Base-by-base conservation (phyloP, 1,140 invertebrate species). In the Drosophila pruinosa region DNA sequence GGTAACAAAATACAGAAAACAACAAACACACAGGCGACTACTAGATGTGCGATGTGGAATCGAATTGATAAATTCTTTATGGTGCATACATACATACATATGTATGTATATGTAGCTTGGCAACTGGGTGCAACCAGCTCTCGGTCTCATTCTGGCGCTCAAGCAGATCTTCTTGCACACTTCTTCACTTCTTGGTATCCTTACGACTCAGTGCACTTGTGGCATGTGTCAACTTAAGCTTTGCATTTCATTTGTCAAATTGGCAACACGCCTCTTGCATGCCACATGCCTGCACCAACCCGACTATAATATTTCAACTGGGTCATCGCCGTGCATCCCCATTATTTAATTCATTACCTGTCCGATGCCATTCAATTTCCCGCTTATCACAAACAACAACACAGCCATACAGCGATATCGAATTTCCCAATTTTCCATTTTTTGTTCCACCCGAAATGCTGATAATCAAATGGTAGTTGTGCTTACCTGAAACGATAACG, bases 191-290 rank as follows among this genome's bases (percentile, higher is more conserved):
- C 5, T 17, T 57, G 52, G 5, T 14, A 19, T 47, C 41, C 39
- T 75, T 38, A 47, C 67, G 50, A 65, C 34, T 65, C 73, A 77
- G 58, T 77, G 74, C 67, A 77, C 68, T 58, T 52, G 50, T 78
- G 75, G 71, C 71, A 80, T 77, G 68, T 72, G 78, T 77, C 72
- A 59, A 54, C 15, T 74, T 24, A 45, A 14, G 59, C 62, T 36
- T 36, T 52, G 69, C 72, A 63, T 72, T 81, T 80, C 72, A 81
- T 73, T 81, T 72, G 68, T 77, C 78, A 80, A 78, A 36, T 54
- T 54, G 57, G 48, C 48, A 53, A 19, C 57, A 54, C 28, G 8
- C 43, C 7, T 45, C 21, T 38, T 17, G 57, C n/a, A n/a, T n/a
- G 14, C 50, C 31, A 7, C 12, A 39, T 31, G 7, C 36, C 14